Conservation (phyloP, 1,140 invertebrate species). For the Cydia splendana region DNA sequence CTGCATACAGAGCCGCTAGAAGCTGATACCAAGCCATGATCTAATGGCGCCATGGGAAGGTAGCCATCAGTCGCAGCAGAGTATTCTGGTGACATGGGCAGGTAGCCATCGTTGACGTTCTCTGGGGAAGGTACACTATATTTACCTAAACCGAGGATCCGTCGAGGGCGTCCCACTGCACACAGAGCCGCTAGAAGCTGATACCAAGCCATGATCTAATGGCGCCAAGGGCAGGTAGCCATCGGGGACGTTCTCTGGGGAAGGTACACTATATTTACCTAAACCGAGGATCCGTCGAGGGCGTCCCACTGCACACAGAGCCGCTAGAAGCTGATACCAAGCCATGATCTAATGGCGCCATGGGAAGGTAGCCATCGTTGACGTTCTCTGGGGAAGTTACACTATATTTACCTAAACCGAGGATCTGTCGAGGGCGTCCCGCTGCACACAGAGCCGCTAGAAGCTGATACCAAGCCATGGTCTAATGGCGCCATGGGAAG, state of each 20-base stretch:
- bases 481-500: too few relatives aligned
- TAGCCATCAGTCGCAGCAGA: too few relatives aligned
- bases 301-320: conserved; percentile 85
- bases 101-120: conserved; percentile 52
- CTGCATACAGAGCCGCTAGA: too few relatives aligned
- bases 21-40: too few relatives aligned
- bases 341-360: too few relatives aligned
- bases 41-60: too few relatives aligned
- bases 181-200: conserved; percentile 82
- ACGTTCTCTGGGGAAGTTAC: too few relatives aligned
- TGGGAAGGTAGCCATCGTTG: conserved; percentile 55
- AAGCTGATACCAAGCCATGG: too few relatives aligned
- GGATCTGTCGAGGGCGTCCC: too few relatives aligned
- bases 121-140: conserved; percentile 8
- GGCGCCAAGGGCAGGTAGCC: conserved; percentile 24
- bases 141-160: conserved; percentile 63
- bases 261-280: conserved; percentile 44
- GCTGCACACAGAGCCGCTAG: too few relatives aligned
- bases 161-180: conserved; percentile 83
- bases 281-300: conserved; percentile 71
- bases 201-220: background rate
- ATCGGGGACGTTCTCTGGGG: conserved; percentile 33
- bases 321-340: conserved; percentile 78
- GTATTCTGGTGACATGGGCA: conserved; percentile 59
- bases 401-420: too few relatives aligned